Percentiles rank a stretch among this genome's conserved stretches.
phyloP scores from a whole-genome alignment of 2,888 invertebrate species.

The Tryphoninae sp. region DNA sequence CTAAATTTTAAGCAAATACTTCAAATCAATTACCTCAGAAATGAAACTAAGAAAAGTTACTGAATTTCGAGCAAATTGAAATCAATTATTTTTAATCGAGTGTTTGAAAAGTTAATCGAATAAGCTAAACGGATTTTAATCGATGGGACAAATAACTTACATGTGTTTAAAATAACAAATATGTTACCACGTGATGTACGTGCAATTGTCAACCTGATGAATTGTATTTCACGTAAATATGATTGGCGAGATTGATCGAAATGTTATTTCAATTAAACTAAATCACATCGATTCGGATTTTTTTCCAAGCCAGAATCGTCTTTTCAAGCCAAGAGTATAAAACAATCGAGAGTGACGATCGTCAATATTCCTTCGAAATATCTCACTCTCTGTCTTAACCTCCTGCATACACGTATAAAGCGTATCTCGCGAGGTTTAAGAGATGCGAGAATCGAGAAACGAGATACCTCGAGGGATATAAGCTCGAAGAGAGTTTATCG shows the following conservation, averaged over 20 bases:
- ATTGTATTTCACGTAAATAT: no score
- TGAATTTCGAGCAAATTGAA: background rate
- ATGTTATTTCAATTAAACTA: background rate
- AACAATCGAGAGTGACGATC: slow-evolving; percentile 47
- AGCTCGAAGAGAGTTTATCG: slow-evolving; percentile 53
- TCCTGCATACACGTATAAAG: slow-evolving; percentile 1
- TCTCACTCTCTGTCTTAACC: background rate
- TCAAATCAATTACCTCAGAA: background rate
- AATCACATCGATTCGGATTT: background rate
- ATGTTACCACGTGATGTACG: no score
- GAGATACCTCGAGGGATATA: slow-evolving; percentile 46
- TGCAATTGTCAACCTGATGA: no score
- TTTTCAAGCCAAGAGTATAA: slow-evolving; percentile 38
- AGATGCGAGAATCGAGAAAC: slow-evolving; percentile 51
- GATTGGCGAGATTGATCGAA: background rate
- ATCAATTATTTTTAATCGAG: background rate
- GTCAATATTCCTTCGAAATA: slow-evolving; percentile 16
- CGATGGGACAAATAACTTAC: no score
- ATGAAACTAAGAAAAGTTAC: no score
- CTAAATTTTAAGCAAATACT: background rate
- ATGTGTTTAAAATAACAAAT: no score
- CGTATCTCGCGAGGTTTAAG: slow-evolving; percentile 21
- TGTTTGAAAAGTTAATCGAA: no score
- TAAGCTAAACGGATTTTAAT: no score
- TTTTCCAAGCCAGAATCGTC: slow-evolving; percentile 12